A percentile compares a stretch with the other conserved stretches of the same genome.
Conservation (phyloP, 2,797 vertebrate species). For the Momotus momota region DNA sequence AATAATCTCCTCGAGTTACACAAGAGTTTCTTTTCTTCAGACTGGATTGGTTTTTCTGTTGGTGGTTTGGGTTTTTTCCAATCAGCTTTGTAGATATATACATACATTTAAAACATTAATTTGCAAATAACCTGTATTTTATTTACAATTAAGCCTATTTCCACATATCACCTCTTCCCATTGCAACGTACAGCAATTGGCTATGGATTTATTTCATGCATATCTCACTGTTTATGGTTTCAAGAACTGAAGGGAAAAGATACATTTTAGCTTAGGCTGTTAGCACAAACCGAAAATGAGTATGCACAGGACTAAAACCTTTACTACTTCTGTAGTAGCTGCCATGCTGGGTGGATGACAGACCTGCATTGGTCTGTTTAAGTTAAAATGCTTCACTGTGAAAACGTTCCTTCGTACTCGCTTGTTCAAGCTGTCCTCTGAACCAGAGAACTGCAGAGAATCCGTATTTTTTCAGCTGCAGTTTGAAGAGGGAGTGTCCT, state of each 20-base stretch:
- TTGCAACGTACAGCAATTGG: background rate
- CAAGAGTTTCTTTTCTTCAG: background rate
- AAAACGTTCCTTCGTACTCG: background rate
- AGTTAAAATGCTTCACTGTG: background rate
- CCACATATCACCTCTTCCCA: background rate
- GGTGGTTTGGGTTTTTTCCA: rapidly evolving
- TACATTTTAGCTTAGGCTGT: background rate
- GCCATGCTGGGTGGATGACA: background rate
- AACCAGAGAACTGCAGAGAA: background rate
- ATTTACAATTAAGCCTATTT: background rate
- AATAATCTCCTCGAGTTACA: background rate
- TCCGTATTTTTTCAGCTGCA: background rate
- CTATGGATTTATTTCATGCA: background rate
- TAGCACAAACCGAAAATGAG: background rate
- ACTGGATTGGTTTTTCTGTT: rapidly evolving
- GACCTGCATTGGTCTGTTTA: background rate
- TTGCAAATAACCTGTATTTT: background rate
- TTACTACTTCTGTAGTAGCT: background rate
- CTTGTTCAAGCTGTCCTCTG: background rate
- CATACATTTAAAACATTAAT: background rate
- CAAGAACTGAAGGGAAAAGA: background rate
- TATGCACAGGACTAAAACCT: background rate
- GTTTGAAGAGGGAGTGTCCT: background rate
- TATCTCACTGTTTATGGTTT: background rate
- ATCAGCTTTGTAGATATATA: background rate